Evolutionary conservation across 1,140 invertebrate species (phyloP).

Genomic region (Drosophila pseudoananassae): DNA sequence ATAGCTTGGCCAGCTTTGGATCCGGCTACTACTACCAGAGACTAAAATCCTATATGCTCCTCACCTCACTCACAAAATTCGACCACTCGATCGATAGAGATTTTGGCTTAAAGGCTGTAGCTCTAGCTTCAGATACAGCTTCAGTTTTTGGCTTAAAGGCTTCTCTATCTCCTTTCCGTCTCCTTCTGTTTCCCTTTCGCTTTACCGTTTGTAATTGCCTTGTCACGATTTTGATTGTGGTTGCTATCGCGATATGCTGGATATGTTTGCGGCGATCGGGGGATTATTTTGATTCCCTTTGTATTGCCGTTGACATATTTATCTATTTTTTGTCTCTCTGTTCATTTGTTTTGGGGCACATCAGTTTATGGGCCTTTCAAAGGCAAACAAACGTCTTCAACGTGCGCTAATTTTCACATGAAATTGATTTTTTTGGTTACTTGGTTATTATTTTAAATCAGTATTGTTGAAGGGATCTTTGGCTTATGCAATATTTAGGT

Average conservation of each 20-base stretch:
- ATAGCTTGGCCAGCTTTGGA: conserved; percentile 21
- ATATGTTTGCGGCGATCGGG: conserved; percentile 4
- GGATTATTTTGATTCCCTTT: conserved; percentile 36
- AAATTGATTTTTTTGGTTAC: conserved; percentile 37
- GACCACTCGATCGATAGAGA: conserved; percentile 35
- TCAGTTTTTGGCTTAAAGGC: conserved; percentile 34
- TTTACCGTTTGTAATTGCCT: conserved; percentile 52
- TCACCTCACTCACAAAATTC: conserved; percentile 34
- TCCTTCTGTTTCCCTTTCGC: conserved; percentile 32
- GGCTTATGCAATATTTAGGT: conserved; percentile 30
- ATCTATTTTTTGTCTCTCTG: conserved; percentile 45
- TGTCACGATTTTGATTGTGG: conserved; percentile 59
- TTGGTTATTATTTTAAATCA: conserved; percentile 29
- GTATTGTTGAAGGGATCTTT: conserved; percentile 21
- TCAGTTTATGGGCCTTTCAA: conserved; percentile 62
- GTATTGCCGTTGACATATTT: conserved; percentile 72
- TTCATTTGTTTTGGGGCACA: conserved; percentile 40
- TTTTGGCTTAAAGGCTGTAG: not conserved
- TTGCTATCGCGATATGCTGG: conserved; percentile 1
- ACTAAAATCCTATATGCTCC: conserved; percentile 40
- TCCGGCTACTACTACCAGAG: not conserved
- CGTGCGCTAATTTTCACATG: conserved; percentile 68
- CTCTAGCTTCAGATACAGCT: not conserved
- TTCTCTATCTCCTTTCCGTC: conserved; percentile 5
- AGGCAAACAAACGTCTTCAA: conserved; percentile 57